Evolutionary conservation across 2,888 invertebrate species (phyloP), one percentile per base, ranked within the genome.

Genomic region (Iphiclides podalirius): DNA sequence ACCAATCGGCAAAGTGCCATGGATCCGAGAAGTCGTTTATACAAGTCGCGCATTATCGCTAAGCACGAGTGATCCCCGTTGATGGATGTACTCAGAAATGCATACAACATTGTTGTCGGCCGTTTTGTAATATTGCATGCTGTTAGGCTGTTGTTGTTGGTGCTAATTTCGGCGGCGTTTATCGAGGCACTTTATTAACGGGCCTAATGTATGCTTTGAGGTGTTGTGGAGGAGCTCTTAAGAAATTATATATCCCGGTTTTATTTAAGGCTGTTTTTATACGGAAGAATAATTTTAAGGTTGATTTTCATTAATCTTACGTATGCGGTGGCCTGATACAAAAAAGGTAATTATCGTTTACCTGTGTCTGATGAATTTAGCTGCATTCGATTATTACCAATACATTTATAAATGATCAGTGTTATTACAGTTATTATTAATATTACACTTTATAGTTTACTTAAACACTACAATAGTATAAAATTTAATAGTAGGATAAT

Each of bases 101-200:
- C 40, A 26, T 41, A 49, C 20, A 20, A 20, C 42, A 49, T 33
- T 38, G 43, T 43, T 38, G 20, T 26, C 35, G 40, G 41, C 26
- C 40, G 35, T 8, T 37, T 31, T 28, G 23, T 17, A 36, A 48
- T 31, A 47, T 33, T 33, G 28, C 38, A 39, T 35, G 40, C 33
- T 40, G 15, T 35, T 26, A 47, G 34, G 17, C 35, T 23, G 39
- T 26, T 47, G 12, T 14, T 20, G 8, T 26, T 47, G 12, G 23
- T 20, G 8, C 16, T 33, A 41, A 41, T 41, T 33, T 47, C 20
- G 4, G 14, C 3, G 15, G 13, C 28, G 13, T 47, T 47, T 47
- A 40, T n/a, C 43, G 26, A 12, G 20, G 8, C 13, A 39, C 13
- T 4, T n/a, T 17, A 20, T 38, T 46, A 37, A 33, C 6, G 16